These are phyloP conservation scores for Eulimnadia texana DNA, from an alignment of 1,140 invertebrate genomes.

Conservation along the genomic window DNA sequence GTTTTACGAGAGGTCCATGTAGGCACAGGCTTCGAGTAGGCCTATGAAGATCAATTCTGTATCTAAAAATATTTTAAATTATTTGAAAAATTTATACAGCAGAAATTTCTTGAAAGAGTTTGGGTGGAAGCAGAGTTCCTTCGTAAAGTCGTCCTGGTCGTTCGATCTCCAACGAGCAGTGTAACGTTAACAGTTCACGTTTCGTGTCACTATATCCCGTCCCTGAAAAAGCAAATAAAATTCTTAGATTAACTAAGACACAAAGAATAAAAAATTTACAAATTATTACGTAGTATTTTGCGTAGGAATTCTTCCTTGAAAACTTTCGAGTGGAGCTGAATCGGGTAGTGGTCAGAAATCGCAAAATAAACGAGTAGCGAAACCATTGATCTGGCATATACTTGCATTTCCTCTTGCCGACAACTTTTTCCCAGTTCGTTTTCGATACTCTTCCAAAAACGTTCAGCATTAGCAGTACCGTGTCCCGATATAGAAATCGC, in stretches of 20 bases:
- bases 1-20: background rate
- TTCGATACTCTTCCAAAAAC: background rate
- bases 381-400: background rate
- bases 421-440: background rate
- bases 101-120: no score
- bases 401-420: background rate
- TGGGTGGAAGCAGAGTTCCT: background rate
- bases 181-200: background rate
- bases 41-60: background rate
- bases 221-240: background rate
- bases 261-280: background rate
- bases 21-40: background rate
- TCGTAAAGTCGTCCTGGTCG: background rate
- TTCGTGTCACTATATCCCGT: background rate
- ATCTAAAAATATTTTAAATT: background rate
- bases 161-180: background rate
- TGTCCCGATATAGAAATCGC: background rate
- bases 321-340: background rate
- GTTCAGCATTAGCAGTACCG: background rate
- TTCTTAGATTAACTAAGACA: background rate
- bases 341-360: background rate
- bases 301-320: background rate
- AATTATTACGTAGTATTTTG: background rate
- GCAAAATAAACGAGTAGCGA: slow-evolving; percentile 1
- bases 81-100: no score